These are phyloP conservation scores for Scelioninae gen. 2 DNA, from an alignment of 2,888 invertebrate genomes.

Conservation along the genomic window DNA sequence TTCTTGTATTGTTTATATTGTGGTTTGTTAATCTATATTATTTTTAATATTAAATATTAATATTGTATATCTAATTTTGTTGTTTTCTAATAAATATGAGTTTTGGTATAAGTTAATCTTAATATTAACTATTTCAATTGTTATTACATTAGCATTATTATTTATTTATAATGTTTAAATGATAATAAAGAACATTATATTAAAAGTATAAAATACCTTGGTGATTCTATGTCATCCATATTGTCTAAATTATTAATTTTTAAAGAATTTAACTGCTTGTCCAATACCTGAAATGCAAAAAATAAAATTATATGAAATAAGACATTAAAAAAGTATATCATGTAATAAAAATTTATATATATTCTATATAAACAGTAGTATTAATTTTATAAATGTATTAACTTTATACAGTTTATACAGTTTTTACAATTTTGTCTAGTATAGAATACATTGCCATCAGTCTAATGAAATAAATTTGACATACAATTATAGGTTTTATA, in stretches of 20 bases:
- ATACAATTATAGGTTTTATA: background rate
- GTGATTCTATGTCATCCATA: constrained; percentile 69
- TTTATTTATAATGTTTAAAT: too few relatives aligned
- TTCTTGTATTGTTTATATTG: constrained; percentile 76
- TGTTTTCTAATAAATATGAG: background rate
- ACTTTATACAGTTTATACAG: too few relatives aligned
- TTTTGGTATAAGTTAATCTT: too few relatives aligned
- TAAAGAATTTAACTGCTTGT: constrained; percentile 72
- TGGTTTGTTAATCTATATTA: constrained; percentile 64
- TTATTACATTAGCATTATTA: too few relatives aligned
- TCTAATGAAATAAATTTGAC: background rate
- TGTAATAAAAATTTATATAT: too few relatives aligned
- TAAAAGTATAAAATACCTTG: constrained; percentile 62
- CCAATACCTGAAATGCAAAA: constrained; percentile 70
- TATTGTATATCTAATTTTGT: background rate
- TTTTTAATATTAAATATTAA: background rate
- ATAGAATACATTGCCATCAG: background rate
- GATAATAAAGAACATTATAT: too few relatives aligned
- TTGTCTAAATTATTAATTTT: constrained; percentile 69
- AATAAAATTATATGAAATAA: too few relatives aligned
- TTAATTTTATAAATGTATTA: too few relatives aligned
- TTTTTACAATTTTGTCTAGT: too few relatives aligned
- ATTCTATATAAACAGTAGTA: too few relatives aligned
- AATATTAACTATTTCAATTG: too few relatives aligned
- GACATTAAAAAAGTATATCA: background rate